phyloP scores from a whole-genome alignment of 2,888 invertebrate genomes.

The Hymenopus coronatus region DNA sequence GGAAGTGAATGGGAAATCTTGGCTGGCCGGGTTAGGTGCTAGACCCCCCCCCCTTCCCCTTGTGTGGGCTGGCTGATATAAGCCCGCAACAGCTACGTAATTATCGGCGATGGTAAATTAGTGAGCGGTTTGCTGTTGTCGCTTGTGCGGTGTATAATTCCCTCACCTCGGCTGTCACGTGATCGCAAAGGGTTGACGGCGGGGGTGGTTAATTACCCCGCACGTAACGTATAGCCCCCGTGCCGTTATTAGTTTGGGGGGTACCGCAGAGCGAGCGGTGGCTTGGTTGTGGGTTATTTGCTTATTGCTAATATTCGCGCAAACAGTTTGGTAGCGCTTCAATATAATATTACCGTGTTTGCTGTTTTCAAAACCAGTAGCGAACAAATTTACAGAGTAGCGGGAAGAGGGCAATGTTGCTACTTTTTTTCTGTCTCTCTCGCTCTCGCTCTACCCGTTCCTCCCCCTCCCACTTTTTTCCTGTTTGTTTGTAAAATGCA shows the following conservation, averaged over 20 bases:
- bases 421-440: not conserved
- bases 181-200: not conserved
- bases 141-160: not conserved
- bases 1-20: not conserved
- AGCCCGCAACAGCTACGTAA: slow-evolving; percentile 1
- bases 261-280: not conserved
- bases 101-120: slow-evolving; percentile 13
- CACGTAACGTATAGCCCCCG: not conserved
- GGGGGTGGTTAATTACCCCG: slow-evolving; percentile 8
- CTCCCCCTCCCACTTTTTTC: not conserved
- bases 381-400: not conserved
- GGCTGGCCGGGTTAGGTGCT: not conserved
- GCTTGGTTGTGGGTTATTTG: not conserved
- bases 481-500: slow-evolving; percentile 16
- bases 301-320: not conserved
- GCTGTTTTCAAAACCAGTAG: slow-evolving; percentile 9
- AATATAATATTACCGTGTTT: slow-evolving; percentile 19
- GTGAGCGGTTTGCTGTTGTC: slow-evolving; percentile 9
- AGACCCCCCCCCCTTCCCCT: not conserved
- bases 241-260: slow-evolving; percentile 11
- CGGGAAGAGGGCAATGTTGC: not conserved
- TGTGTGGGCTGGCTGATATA: not conserved
- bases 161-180: slow-evolving; percentile 8
- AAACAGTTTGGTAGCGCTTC: not conserved
- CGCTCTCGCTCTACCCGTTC: not conserved